Base-by-base conservation (phyloP, 1,140 invertebrate species). In the Babylonia areolata region DNA sequence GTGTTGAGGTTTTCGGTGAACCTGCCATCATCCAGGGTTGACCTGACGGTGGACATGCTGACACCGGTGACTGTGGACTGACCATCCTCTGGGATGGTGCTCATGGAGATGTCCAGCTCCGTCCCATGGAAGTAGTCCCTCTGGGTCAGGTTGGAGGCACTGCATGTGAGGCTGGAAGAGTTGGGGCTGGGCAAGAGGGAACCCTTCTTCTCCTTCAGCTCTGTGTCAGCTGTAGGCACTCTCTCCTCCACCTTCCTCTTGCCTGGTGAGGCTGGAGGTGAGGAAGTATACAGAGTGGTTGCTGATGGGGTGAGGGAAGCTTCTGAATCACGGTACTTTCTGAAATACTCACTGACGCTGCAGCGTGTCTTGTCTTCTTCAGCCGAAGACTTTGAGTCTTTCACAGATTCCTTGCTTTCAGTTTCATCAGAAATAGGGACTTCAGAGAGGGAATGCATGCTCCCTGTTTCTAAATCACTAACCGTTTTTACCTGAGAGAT, bases 301-400 rank as follows among this genome's bases (percentile, higher is more conserved):
- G 58, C 58, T n/a, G 28, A n/a, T 20, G 12, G 5, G 35, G 80
- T 81, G 33, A 5, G 3, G 9, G 35, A 46, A 6, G 17, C 3
- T 28, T 51, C n/a, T 80, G 15, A 40, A 39, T 69, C n/a, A n/a
- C n/a, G n/a, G n/a, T n/a, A n/a, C n/a, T n/a, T n/a, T n/a, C 28
- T 64, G 58, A 92, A 92, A 84, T 92, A 91, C 51, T 92, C 91
- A 12, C 90, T 91, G 28, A 91, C 88, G 88, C 91, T 92, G 78
- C 91, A 90, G 33, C 91, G 69, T 33, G 89, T 90, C 35, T 88
- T 83, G 77, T 88, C 37, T 6, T 23, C 20, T 23, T n/a, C 78
- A 23, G 35, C 23, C 31, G 9, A 35, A 77, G 35, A 40, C 9
- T 39, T 37, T 6, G 11, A 6, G 23, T 40, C 2, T 28, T 77